Percentiles rank a stretch among this genome's conserved stretches.
Conservation (phyloP, 1,140 invertebrate genomes). For the Frieseomelitta varia region DNA sequence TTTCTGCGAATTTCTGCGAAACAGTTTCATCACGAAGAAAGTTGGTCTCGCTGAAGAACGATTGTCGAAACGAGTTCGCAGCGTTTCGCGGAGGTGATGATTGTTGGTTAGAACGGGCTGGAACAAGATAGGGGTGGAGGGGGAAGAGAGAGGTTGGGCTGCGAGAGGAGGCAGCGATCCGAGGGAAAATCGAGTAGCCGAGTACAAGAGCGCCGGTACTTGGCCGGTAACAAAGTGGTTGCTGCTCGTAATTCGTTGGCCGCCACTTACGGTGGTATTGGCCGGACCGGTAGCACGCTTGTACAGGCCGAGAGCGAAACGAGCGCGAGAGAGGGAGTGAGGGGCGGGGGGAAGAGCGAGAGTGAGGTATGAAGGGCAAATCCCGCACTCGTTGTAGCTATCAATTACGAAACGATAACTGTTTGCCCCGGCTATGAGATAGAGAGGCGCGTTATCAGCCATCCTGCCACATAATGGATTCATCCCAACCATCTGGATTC, state of each 20-base stretch:
- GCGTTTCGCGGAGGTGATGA: background rate
- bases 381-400: constrained; percentile 44
- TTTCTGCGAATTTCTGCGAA: too few relatives aligned
- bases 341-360: background rate
- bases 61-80: too few relatives aligned
- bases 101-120: background rate
- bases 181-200: constrained; percentile 19
- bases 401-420: constrained; percentile 63
- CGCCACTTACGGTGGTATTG: constrained; percentile 50
- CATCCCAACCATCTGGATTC: constrained; percentile 49
- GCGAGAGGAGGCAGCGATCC: background rate
- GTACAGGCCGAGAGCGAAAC: background rate
- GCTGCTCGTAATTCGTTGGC: constrained; percentile 51
- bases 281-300: background rate
- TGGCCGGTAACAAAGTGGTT: constrained; percentile 46
- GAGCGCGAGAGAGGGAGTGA: background rate
- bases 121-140: too few relatives aligned
- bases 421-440: constrained; percentile 30
- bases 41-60: background rate
- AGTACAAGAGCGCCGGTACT: background rate
- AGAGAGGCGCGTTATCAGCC: constrained; percentile 48
- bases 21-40: background rate
- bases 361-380: constrained; percentile 7
- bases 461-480: constrained; percentile 58
- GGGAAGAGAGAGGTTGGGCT: too few relatives aligned